A percentile compares a stretch with the other conserved stretches of the same genome.
These are phyloP conservation scores for Clepsis dumicolana DNA, from an alignment of 2,888 invertebrate genomes.

Conservation along the genomic window DNA sequence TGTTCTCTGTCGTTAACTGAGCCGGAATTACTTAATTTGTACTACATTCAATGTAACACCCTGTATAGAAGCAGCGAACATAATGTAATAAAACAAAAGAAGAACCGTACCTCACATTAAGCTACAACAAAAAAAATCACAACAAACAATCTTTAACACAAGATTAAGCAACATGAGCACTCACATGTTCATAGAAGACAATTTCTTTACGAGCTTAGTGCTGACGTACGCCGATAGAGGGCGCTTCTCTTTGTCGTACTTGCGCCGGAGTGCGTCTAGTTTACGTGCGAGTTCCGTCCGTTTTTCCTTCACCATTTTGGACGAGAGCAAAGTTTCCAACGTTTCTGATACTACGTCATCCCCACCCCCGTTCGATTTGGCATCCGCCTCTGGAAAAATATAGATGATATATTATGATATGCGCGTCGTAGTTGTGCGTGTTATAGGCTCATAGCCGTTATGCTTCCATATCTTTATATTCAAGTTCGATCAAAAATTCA, in stretches of 20 bases:
- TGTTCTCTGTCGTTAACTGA: too few relatives aligned
- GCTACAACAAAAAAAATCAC: not conserved
- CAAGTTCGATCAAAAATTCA: too few relatives aligned
- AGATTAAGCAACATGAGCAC: constrained; percentile 57
- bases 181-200: constrained; percentile 93
- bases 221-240: constrained; percentile 89
- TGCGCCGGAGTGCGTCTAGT: constrained; percentile 92
- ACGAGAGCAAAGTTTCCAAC: constrained; percentile 92
- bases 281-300: constrained; percentile 94
- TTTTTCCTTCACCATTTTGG: constrained; percentile 94
- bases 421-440: too few relatives aligned
- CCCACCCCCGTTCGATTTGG: constrained; percentile 67
- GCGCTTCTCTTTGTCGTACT: constrained; percentile 92
- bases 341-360: constrained; percentile 91
- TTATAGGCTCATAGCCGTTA: too few relatives aligned
- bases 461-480: too few relatives aligned
- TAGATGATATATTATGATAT: not conserved
- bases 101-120: too few relatives aligned
- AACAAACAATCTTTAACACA: not conserved
- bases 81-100: too few relatives aligned
- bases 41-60: too few relatives aligned
- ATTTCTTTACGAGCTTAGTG: constrained; percentile 90
- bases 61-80: too few relatives aligned
- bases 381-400: constrained; percentile 31
- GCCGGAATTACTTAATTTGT: too few relatives aligned